Evolutionary conservation across 2,113 vertebrate species (phyloP).

Genomic region (Microcebus murinus): DNA sequence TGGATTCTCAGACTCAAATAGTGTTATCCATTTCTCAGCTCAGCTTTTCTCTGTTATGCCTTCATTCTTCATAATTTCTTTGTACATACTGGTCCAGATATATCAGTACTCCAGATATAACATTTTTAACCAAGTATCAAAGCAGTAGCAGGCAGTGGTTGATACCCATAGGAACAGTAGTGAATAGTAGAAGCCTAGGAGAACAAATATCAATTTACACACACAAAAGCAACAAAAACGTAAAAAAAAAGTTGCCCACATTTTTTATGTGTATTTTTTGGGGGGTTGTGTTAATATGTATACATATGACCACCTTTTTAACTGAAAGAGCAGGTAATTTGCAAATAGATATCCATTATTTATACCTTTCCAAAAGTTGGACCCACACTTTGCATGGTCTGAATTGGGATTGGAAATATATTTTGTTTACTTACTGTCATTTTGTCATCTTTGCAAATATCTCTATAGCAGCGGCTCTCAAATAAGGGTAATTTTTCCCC

Average conservation of each 20-base stretch:
- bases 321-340: not conserved
- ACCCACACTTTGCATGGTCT: not conserved
- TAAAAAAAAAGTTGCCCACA: not conserved
- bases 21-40: not conserved
- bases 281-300: not conserved
- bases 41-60: not conserved
- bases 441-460: not conserved
- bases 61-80: not conserved
- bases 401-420: not conserved
- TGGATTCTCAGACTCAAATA: not conserved
- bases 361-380: not conserved
- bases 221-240: not conserved
- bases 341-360: not conserved
- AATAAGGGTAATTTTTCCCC: not conserved
- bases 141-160: not conserved
- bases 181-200: not conserved
- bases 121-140: not conserved
- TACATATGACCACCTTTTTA: not conserved
- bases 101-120: not conserved
- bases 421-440: not conserved
- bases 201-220: not conserved
- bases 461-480: not conserved
- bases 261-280: slow-evolving; percentile 19
- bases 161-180: not conserved
- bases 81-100: not conserved